phyloP scores from a whole-genome alignment of 2,113 vertebrate genomes.

The Mustela nigripes region DNA sequence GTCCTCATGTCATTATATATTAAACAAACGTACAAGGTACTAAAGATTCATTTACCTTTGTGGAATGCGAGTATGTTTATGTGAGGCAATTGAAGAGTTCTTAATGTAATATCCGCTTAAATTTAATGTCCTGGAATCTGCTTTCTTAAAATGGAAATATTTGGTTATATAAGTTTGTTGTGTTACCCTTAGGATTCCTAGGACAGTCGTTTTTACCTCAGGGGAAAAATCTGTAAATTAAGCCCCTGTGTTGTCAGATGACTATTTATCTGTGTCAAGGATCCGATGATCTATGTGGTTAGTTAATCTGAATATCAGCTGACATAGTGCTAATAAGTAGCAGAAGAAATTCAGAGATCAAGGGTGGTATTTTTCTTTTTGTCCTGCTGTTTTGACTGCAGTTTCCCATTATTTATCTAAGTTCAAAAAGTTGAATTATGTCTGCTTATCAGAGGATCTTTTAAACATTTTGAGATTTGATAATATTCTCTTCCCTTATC shows the following conservation, averaged over 20 bases:
- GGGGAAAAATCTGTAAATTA: slow-evolving; percentile 74
- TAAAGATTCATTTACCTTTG: not conserved
- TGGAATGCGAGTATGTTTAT: not conserved
- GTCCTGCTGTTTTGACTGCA: slow-evolving; percentile 80
- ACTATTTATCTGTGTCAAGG: slow-evolving; percentile 81
- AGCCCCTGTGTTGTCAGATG: slow-evolving; percentile 78
- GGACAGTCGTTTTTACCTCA: slow-evolving; percentile 74
- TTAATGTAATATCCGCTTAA: not conserved
- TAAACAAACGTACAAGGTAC: not conserved
- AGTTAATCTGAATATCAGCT: slow-evolving; percentile 86
- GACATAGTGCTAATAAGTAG: slow-evolving; percentile 86
- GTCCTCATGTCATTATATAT: not conserved
- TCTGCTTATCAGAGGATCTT: slow-evolving; percentile 76
- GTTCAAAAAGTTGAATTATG: slow-evolving; percentile 80
- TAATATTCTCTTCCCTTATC: slow-evolving; percentile 62
- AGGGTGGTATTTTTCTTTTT: slow-evolving; percentile 81
- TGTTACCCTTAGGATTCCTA: slow-evolving; percentile 65
- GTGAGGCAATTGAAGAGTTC: not conserved
- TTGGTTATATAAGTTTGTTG: slow-evolving; percentile 64
- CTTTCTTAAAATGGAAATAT: slow-evolving; percentile 74
- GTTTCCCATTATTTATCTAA: slow-evolving; percentile 85
- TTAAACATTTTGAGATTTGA: slow-evolving; percentile 80
- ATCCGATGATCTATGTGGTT: slow-evolving; percentile 81
- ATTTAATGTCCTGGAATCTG: slow-evolving; percentile 46
- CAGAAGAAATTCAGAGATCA: slow-evolving; percentile 86